Evolutionary conservation across 1,140 invertebrate species (phyloP).

Genomic region (Whitmania pigra): DNA sequence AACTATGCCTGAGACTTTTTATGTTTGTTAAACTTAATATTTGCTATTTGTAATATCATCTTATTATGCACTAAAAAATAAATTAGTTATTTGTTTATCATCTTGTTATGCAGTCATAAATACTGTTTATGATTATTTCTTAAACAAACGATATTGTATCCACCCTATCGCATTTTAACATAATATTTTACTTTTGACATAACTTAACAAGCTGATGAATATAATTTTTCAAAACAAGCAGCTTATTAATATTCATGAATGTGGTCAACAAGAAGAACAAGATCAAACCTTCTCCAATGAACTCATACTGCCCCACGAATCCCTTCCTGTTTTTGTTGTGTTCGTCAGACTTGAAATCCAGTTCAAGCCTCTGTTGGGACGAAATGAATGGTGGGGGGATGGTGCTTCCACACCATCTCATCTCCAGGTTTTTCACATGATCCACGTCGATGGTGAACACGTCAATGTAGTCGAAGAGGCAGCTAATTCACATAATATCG

Average conservation of each 20-base stretch:
- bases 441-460: conserved; percentile 30
- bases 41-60: too few relatives aligned
- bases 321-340: conserved; percentile 29
- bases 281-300: conserved; percentile 31
- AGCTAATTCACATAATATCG: conserved; percentile 25
- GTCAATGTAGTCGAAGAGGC: conserved; percentile 34
- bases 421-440: conserved; percentile 29
- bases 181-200: too few relatives aligned
- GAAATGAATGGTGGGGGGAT: conserved; percentile 31
- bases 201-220: too few relatives aligned
- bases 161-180: too few relatives aligned
- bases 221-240: too few relatives aligned
- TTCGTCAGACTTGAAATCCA: conserved; percentile 32
- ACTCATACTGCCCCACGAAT: conserved; percentile 31
- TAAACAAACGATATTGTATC: too few relatives aligned
- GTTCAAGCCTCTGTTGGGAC: conserved; percentile 31
- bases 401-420: conserved; percentile 29
- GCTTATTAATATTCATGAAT: background rate
- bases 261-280: background rate
- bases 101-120: too few relatives aligned
- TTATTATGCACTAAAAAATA: too few relatives aligned
- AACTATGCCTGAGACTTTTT: too few relatives aligned
- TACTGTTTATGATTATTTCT: too few relatives aligned
- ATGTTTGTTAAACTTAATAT: too few relatives aligned
- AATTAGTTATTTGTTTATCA: too few relatives aligned